A percentile compares a stretch with the other conserved stretches of the same genome.
These are phyloP conservation scores for Abscondita cerata DNA, from an alignment of 2,888 invertebrate genomes.

Conservation along the genomic window DNA sequence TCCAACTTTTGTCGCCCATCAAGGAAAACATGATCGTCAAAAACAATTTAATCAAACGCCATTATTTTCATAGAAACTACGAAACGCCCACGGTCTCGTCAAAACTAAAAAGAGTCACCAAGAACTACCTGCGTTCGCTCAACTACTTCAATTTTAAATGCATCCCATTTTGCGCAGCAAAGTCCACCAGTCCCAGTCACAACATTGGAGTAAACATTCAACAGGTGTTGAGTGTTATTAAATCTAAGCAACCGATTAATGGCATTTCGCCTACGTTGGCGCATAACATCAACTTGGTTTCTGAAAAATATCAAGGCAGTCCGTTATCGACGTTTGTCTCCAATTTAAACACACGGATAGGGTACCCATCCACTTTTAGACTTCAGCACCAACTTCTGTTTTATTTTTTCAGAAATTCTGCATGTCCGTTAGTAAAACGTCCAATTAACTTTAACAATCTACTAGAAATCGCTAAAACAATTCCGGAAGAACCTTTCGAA, in stretches of 20 bases:
- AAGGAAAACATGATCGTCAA: conserved; percentile 33
- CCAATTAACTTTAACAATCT: conserved; percentile 54
- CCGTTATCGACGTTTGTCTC: conserved; percentile 52
- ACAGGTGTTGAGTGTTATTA: conserved; percentile 61
- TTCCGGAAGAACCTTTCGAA: conserved; percentile 52
- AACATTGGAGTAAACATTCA: conserved; percentile 71
- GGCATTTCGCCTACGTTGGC: conserved; percentile 58
- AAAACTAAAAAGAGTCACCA: conserved; percentile 67
- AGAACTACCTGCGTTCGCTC: conserved; percentile 59
- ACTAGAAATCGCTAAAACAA: conserved; percentile 54
- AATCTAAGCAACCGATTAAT: conserved; percentile 49
- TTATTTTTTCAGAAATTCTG: conserved; percentile 18
- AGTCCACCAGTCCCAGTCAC: conserved; percentile 68
- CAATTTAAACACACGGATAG: conserved; percentile 50
- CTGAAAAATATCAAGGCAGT: conserved; percentile 51
- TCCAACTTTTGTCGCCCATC: conserved; percentile 35
- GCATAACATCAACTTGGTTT: conserved; percentile 57
- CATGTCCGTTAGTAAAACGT: conserved; percentile 51
- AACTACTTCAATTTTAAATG: conserved; percentile 60
- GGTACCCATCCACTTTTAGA: too few relatives aligned
- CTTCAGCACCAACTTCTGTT: neutral
- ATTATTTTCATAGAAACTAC: conserved; percentile 55
- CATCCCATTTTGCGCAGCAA: conserved; percentile 69
- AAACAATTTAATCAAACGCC: neutral
- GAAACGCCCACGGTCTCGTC: conserved; percentile 72